These are phyloP conservation scores for Abscondita cerata DNA, from an alignment of 2,888 invertebrate species.

Conservation along the genomic window DNA sequence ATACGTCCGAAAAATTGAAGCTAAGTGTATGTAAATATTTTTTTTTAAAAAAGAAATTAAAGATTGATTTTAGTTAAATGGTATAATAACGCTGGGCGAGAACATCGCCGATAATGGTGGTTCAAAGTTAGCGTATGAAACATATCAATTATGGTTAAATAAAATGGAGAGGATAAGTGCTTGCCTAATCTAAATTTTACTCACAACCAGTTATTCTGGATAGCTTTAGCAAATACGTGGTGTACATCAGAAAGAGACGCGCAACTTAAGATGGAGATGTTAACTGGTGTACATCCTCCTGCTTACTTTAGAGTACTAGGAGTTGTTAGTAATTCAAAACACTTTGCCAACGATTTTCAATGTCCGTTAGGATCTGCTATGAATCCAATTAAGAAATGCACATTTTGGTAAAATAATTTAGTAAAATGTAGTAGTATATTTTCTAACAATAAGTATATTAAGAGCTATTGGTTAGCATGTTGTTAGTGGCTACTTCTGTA, in stretches of 20 bases:
- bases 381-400: slow-evolving; percentile 14
- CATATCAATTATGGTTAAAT: slow-evolving; percentile 14
- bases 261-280: not conserved
- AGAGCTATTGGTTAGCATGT: too few species aligned
- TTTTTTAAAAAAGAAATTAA: slow-evolving; percentile 1
- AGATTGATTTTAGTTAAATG: slow-evolving; percentile 18
- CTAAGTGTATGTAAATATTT: slow-evolving; percentile 65
- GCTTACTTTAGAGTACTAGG: slow-evolving; percentile 6
- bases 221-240: slow-evolving; percentile 15
- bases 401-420: slow-evolving; percentile 2
- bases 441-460: too few species aligned
- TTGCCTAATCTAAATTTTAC: slow-evolving; percentile 20
- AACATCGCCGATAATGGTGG: slow-evolving; percentile 29
- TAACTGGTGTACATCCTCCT: slow-evolving; percentile 14
- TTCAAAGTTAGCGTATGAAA: slow-evolving; percentile 19
- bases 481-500: too few species aligned
- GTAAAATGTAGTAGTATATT: too few species aligned
- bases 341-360: slow-evolving; percentile 26
- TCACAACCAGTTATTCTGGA: slow-evolving; percentile 25
- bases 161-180: slow-evolving; percentile 6
- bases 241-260: slow-evolving; percentile 15
- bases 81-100: slow-evolving; percentile 18
- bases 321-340: slow-evolving; percentile 12
- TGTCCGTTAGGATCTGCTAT: slow-evolving; percentile 17
- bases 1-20: slow-evolving; percentile 77